Percentiles rank a stretch among this genome's conserved stretches.
Evolutionary conservation across 2,113 vertebrate genomes (phyloP).

Genomic region (Upupa epops): DNA sequence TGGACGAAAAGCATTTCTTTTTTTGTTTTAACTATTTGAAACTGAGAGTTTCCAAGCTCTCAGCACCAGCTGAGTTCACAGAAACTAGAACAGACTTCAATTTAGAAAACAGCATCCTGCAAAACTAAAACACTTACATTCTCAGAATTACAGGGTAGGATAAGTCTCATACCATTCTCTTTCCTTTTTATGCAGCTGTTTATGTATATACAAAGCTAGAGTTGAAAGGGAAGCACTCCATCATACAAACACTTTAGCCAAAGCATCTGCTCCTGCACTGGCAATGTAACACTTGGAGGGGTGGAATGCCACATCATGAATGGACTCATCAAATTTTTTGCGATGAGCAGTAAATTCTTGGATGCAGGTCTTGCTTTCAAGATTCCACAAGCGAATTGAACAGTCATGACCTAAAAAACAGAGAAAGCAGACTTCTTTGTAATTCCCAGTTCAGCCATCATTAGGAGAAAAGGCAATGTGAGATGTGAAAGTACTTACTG

Average conservation of each 20-base stretch:
- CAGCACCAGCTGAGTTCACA: conserved; percentile 79
- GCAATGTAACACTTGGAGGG: conserved; percentile 98
- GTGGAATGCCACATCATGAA: conserved; percentile 98
- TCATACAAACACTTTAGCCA: conserved; percentile 99
- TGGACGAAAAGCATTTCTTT: conserved; percentile 82
- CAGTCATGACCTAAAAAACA: conserved; percentile 92
- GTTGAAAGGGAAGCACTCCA: conserved; percentile 66
- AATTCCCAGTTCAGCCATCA: neutral
- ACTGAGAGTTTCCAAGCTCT: conserved; percentile 75
- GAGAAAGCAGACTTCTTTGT: neutral
- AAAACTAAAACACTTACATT: conserved; percentile 80
- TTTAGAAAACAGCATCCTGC: conserved; percentile 81
- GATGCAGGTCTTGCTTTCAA: conserved; percentile 99
- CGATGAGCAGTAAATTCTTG: conserved; percentile 99
- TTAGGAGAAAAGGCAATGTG: conserved; percentile 16
- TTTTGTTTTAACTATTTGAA: conserved; percentile 69
- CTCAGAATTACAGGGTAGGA: conserved; percentile 73
- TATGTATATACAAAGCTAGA: conserved; percentile 80
- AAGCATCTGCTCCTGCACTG: conserved; percentile 96
- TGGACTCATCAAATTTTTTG: conserved; percentile 97
- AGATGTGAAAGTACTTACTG: conserved; percentile 85
- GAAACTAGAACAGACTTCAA: conserved; percentile 75
- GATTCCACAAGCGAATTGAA: conserved; percentile 98
- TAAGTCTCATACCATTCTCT: conserved; percentile 55
- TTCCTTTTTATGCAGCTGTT: conserved; percentile 78